Conservation (phyloP, 1,140 invertebrate species). For the Caenorhabditis latens region DNA sequence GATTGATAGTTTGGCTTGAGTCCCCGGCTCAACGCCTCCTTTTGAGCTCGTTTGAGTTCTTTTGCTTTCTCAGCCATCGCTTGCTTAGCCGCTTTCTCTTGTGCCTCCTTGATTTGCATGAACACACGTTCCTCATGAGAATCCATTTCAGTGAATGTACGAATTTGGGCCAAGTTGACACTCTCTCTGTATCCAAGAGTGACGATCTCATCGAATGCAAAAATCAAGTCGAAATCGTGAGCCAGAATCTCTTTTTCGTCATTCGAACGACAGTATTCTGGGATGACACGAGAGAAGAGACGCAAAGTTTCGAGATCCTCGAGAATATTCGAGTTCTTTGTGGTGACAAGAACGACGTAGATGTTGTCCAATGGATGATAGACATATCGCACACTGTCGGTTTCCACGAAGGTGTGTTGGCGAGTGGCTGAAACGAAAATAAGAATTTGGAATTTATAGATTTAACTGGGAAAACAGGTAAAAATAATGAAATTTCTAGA, state of each 20-base stretch:
- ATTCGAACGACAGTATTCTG: constrained; percentile 90
- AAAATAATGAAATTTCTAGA: background rate
- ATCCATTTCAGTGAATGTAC: constrained; percentile 99
- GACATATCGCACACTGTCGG: constrained; percentile 96
- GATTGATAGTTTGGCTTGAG: constrained; percentile 63
- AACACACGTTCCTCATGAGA: constrained; percentile 99
- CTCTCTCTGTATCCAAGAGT: constrained; percentile 97
- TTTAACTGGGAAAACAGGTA: background rate
- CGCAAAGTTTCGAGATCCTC: constrained; percentile 97
- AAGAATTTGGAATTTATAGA: background rate
- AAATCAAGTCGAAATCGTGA: constrained; percentile 96
- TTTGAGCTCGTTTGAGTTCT: constrained; percentile 84
- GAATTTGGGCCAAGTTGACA: constrained; percentile 96
- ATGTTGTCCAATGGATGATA: constrained; percentile 98
- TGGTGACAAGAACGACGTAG: constrained; percentile 97
- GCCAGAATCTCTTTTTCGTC: constrained; percentile 94
- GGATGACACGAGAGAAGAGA: constrained; percentile 95
- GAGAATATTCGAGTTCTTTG: constrained; percentile 97
- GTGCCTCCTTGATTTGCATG: constrained; percentile 81
- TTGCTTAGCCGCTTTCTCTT: constrained; percentile 82
- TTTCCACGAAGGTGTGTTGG: constrained; percentile 99
- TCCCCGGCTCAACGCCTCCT: constrained; percentile 85
- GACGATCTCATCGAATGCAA: constrained; percentile 98
- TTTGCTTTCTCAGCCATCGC: constrained; percentile 98
- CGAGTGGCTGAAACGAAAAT: constrained; percentile 70